Base-by-base conservation (phyloP, 2,888 invertebrate genomes). In the Opisthograptis luteolata region DNA sequence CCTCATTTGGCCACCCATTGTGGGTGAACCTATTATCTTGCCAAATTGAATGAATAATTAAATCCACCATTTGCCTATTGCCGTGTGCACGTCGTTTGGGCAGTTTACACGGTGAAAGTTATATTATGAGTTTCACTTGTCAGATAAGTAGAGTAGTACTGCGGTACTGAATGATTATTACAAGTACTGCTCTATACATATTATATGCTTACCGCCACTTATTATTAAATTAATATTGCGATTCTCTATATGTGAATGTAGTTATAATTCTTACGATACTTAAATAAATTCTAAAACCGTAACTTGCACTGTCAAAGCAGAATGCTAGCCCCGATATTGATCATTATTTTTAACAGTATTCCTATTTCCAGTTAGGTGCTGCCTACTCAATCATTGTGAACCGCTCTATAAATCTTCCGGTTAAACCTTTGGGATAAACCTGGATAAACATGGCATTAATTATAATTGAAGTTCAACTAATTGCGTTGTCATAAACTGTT, bases 21-120 rank as follows among this genome's bases (percentile, higher is more conserved):
- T 74, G 64, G 60, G 53, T 35, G 62, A 68, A 62, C 64, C 68
- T 63, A 75, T 74, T 74, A 73, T 67, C 62, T 61, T 60, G 52
- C 68, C 60, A 68, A 76, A 75, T 72, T 73, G 64, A 66, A 71
- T 67, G 72, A 66, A 70, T 73, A 67, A 73, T 72, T 73, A 70
- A 68, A 66, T 72, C 60, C 56, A 6, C 15, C 48, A 35, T 48
- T 54, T 36, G 42, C 36, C 42, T 42, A 42, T 42, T 48, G 31
- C 35, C 14, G 36, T 41, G 39, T 40, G 34, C 28, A 40, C 22
- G 39, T 13, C n/a, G 8, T 46, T n/a, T n/a, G 45, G 47, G 14
- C n/a, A 25, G 28, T 12, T 49, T 19, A 45, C 13, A 37, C 42
- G 31, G n/a, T 37, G 41, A 20, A 5, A 42, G 28, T 41, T 25